Base-by-base conservation (phyloP, 1,140 invertebrate genomes). In the Polypedilum pembai region DNA sequence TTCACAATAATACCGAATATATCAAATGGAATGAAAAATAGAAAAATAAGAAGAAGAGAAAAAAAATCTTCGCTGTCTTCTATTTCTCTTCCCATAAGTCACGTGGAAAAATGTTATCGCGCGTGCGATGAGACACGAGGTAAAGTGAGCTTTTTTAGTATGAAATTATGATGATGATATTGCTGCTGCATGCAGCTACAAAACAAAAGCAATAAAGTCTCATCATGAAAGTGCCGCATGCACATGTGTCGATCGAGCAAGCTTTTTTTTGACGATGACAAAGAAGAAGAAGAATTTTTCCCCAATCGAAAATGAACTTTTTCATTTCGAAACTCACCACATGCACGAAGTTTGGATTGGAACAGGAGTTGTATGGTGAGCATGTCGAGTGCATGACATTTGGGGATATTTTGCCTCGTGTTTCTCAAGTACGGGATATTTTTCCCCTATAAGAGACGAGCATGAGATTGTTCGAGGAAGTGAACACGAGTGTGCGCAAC, bases 51-150 rank as follows among this genome's bases (percentile, higher is more conserved):
- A 33, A 33, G 24, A 33, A 33, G 24, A 33, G n/a, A 45, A 45
- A 56, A 56, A 56, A 45, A 45, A 45, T 56, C 45, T 56, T 15
- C 15, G 45, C 45, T 56, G 12, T 12, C 45, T n/a, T 56, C 17
- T 12, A 40, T 73, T n/a, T 72, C 8, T 8, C 20, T 41, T 40
- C 21, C 8, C 18, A 56, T 66, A 76, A 76, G 76, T 76, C 75
- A 76, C 76, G 76, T 76, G 76, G 73, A 74, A 76, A 75, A 76
- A 74, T 41, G 73, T 76, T 75, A 74, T 73, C 75, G 76, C 76
- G 74, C 75, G 73, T 76, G 74, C 76, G 74, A 74, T 21, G 41
- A 75, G 56, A 65, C 8, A 56, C 12, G 24, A 33, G 24, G 24
- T 5, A 1, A 33, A 33, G 24, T 5, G 24, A 33, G 24, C 24